Conservation (phyloP, 2,888 invertebrate genomes). For the Ormyrus rosae region DNA sequence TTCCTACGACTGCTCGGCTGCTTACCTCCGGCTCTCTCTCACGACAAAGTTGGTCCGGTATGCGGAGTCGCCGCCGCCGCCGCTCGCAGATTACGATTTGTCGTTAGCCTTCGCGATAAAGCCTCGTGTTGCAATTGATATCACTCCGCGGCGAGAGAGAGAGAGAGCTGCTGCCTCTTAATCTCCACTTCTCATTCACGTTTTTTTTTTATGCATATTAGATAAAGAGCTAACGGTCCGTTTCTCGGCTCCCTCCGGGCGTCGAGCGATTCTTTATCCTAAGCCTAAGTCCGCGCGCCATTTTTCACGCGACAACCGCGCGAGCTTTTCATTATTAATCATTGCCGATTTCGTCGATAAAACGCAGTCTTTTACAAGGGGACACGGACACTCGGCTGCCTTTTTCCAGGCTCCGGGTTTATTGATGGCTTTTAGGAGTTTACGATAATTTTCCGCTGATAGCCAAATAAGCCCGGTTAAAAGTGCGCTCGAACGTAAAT, state of each 20-base stretch:
- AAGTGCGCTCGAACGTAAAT: too few relatives aligned
- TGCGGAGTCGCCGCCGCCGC: conserved; percentile 56
- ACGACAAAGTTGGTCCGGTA: conserved; percentile 59
- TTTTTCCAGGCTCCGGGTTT: too few relatives aligned
- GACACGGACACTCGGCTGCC: too few relatives aligned
- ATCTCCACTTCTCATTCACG: conserved; percentile 55
- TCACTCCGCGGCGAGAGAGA: conserved; percentile 54
- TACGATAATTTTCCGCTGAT: too few relatives aligned
- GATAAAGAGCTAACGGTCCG: conserved; percentile 49
- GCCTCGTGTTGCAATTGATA: conserved; percentile 68
- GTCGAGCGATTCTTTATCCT: too few relatives aligned
- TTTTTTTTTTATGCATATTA: conserved; percentile 37
- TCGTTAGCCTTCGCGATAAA: conserved; percentile 74
- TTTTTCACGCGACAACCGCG: conserved; percentile 1
- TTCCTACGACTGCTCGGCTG: conserved; percentile 10
- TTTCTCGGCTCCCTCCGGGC: conserved; percentile 27
- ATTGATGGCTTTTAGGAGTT: too few relatives aligned
- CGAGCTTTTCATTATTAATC: conserved; percentile 7
- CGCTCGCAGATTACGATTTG: conserved; percentile 70
- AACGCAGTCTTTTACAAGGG: not conserved
- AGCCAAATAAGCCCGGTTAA: too few relatives aligned
- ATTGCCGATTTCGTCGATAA: not conserved
- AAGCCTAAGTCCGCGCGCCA: not conserved
- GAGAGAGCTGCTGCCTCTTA: conserved; percentile 62
- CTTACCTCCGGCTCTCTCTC: conserved; percentile 15